Base-by-base conservation (phyloP, 1,140 invertebrate genomes). In the Parapsyche elsis region DNA sequence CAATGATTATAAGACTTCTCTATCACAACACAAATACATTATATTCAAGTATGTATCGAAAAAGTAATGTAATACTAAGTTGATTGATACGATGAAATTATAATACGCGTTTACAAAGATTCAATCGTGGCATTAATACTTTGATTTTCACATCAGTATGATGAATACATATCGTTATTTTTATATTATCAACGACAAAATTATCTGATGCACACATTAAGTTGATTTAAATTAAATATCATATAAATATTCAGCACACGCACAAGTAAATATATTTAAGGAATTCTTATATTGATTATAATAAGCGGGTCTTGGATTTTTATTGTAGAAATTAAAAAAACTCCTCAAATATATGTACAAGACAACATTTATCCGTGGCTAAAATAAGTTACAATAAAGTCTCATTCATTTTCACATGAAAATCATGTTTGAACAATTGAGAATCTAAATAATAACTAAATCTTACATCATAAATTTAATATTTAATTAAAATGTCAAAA, bases 81-180 rank as follows among this genome's bases (percentile, higher is more conserved):
- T 53, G 16, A 53, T 14, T 14, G 16, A 12, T 53, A 16, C 16
- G 49, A 53, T 53, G 49, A 53, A 12, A 53, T 14, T 5, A 46
- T 46, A 12, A 46, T 46, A 53, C 49, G 7, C 30, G 30, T 38
- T 38, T 38, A 7, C 30, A 38, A 38, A 38, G 30, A 38, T 38
- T n/a, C 30, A 38, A 38, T 38, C 30, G 30, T 38, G 30, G 30
- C 7, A 38, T 1, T 38, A 38, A 38, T 38, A 38, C 30, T 38
- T 38, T 38, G 30, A 38, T 38, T 38, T 38, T 53, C 12, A 53
- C 49, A 14, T 53, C 49, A 12, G 16, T 5, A 14, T 14, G 16
- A 53, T 53, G 49, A 53, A 16, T 53, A 53, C 10, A 53, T 53
- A 53, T 53, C 49, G 49, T 53, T 53, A 53, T 53, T 53, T 53